Evolutionary conservation across 1,140 invertebrate genomes (phyloP).

Genomic region (Orussus abietinus): DNA sequence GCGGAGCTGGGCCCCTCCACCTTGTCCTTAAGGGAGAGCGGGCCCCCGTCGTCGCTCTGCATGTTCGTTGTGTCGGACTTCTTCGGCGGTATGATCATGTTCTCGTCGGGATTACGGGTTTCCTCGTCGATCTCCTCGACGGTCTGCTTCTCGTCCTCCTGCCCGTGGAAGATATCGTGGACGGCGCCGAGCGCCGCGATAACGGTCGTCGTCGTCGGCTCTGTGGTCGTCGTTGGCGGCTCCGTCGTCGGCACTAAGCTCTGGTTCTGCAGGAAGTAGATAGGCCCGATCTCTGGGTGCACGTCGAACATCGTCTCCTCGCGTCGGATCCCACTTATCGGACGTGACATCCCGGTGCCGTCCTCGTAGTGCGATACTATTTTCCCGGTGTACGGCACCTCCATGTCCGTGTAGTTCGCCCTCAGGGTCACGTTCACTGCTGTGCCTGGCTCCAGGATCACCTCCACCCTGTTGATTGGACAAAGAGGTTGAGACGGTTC

Average conservation of each 20-base stretch:
- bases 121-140: slow-evolving; percentile 15
- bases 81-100: slow-evolving; percentile 35
- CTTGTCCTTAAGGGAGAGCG: slow-evolving; percentile 42
- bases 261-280: slow-evolving; percentile 71
- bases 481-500: too few relatives aligned
- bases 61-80: slow-evolving; percentile 33
- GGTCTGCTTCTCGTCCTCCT: slow-evolving; percentile 16
- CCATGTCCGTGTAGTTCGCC: slow-evolving; percentile 67
- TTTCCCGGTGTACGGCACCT: slow-evolving; percentile 68
- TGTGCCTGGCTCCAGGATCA: slow-evolving; percentile 66
- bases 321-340: slow-evolving; percentile 57
- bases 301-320: slow-evolving; percentile 67
- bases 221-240: slow-evolving; percentile 66
- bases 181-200: slow-evolving; percentile 10
- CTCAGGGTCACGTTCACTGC: slow-evolving; percentile 73
- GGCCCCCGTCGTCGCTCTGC: slow-evolving; percentile 39
- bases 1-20: slow-evolving; percentile 20
- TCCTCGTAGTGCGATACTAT: slow-evolving; percentile 69
- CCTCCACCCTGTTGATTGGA: slow-evolving; percentile 56
- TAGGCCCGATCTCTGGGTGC: slow-evolving; percentile 62
- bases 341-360: slow-evolving; percentile 46
- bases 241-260: slow-evolving; percentile 73
- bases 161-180: neutral
- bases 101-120: slow-evolving; percentile 30
- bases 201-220: slow-evolving; percentile 57